Conservation (phyloP, 2,797 vertebrate species). For the Sternotherus odoratus region DNA sequence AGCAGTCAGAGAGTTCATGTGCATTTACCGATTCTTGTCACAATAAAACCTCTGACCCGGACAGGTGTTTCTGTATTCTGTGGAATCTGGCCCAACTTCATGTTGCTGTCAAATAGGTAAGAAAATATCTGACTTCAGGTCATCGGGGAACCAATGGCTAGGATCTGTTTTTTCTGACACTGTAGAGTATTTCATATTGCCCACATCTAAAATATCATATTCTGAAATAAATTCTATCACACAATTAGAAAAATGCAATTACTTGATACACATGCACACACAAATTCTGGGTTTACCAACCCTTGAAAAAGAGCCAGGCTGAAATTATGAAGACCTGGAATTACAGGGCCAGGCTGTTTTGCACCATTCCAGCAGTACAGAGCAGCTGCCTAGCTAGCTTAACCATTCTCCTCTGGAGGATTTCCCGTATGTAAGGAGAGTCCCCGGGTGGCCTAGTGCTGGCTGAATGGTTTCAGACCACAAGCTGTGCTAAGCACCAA, state of each 20-base stretch:
- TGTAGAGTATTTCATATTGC: not conserved
- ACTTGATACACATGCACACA: not conserved
- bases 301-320: conserved; percentile 1
- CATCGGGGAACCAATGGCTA: not conserved
- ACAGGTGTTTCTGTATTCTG: not conserved
- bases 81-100: not conserved
- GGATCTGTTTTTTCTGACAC: not conserved
- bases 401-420: not conserved
- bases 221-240: conserved; percentile 42
- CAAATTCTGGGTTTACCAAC: not conserved
- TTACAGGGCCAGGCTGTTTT: not conserved
- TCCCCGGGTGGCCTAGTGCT: not conserved
- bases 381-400: conserved; percentile 29
- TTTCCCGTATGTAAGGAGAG: not conserved
- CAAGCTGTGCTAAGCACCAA: not conserved
- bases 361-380: not conserved
- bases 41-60: not conserved
- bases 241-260: conserved; percentile 6
- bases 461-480: not conserved
- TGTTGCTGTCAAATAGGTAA: not conserved
- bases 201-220: not conserved
- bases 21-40: not conserved
- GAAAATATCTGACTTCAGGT: not conserved
- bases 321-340: not conserved
- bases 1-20: not conserved